Evolutionary conservation across 2,113 vertebrate species (phyloP), one percentile per base, ranked within the genome.

Genomic region (Panurus biarmicus): DNA sequence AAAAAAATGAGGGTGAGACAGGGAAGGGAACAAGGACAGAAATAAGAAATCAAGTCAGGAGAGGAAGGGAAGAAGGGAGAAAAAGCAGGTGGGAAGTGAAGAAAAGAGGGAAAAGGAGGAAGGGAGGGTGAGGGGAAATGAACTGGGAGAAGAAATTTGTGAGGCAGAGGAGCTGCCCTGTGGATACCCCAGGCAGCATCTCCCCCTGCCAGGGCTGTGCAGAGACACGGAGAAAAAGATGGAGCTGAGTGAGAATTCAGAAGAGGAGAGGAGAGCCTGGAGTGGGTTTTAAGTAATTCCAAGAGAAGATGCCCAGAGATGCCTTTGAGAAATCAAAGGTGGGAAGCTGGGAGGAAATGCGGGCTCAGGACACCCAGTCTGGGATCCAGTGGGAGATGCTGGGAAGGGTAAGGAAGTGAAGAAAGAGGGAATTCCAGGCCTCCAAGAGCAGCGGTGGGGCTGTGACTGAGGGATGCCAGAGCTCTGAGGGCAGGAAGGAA

Each of bases 271-370:
- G n/a, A 56, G 51, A 56, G 29, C 60, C 69, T 23, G 42, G 29
- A 40, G 10, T 40, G 50, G n/a, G 6, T 56, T 56, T n/a, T 15
- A 24, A 26, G 26, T 4, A 4, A 18, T 38, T 54, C 57, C 57
- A 64, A 40, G 50, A 40, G 69, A 28, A 47, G 50, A 12, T 56
- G 40, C 19, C 40, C 69, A 28, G 48, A 33, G 28, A 33, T 28
- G 12, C 48, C 48, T 38, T 38, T 54, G 58, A 19, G 69, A 40
- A 64, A 56, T 19, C 48, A 21, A 25, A 25, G n/a, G 23, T 45
- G 58, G 38, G 67, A 36, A 62, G 38, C 7, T 0, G 0, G 33
- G 38, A 53, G 47, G 33, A 36, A 62, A 11, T 1, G 0, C 47
- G 25, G 57, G 57, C 38, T 84, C 28, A 35, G 78, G 24, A 82